Base-by-base conservation (phyloP, 1,140 invertebrate genomes). In the Acyrthosiphon pisum region DNA sequence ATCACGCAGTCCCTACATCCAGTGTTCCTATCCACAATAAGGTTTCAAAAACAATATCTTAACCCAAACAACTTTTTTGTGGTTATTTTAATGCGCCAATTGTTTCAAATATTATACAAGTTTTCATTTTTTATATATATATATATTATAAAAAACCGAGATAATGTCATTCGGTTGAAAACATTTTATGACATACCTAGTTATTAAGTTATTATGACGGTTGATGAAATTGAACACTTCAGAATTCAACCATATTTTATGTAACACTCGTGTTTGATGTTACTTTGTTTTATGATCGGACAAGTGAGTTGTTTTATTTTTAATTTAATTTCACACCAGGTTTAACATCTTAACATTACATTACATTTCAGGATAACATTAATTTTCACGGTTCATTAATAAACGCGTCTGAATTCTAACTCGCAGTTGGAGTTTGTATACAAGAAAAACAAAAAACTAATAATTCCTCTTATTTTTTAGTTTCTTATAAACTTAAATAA, bases 251-350 rank as follows among this genome's bases (percentile, higher is more conserved):
- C 83, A 2, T 30, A 86, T 86, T 53, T 86, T 83, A 41, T 83
- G 35, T 83, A 37, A 76, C 30, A 76, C 14, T 86, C 44, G 41
- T 50, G 11, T 86, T 86, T 30, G 4, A 86, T 46, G 46, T 46
- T 46, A 46, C 26, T 30, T 35, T n/a, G 30, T 87, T 9, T 87
- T 87, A 35, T 35, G 20, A 18, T 87, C 14, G n/a, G 1, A 87
- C 30, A 41, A 48, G 41, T 91, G 30, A 8, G 14, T 68, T 68
- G 56, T 68, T 48, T 91, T 6, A 30, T 76, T 91, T 91, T 91
- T 44, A 91, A 91, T 48, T 91, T n/a, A 91, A 76, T 91, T 91
- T 76, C 56, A 76, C 53, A 91, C 41, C 37, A 35, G 20, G 90
- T 91, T 91, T 30, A 91, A 68, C 90, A 48, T 30, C 35, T 91